phyloP scores from a whole-genome alignment of 1,140 invertebrate species.

The Oedothorax gibbosus region DNA sequence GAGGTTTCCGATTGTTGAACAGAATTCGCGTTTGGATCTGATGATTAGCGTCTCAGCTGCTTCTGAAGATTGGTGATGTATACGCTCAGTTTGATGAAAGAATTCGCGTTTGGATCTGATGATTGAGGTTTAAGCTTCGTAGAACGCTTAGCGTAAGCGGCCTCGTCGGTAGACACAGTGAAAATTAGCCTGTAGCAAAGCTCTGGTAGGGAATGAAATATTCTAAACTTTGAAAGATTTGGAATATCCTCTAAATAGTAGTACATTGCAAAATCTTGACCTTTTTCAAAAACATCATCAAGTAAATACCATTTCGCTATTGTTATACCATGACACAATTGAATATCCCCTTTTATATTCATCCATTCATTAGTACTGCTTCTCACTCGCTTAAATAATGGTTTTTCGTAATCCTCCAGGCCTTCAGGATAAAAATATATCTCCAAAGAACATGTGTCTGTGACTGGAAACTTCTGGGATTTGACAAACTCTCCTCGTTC shows the following conservation, averaged over 20 bases:
- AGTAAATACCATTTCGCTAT: neutral
- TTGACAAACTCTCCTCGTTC: neutral
- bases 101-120: too few relatives aligned
- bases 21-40: too few relatives aligned
- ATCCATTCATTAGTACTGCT: neutral
- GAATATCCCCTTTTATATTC: neutral
- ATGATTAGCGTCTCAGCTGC: neutral
- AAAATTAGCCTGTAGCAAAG: neutral
- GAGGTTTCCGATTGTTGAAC: too few relatives aligned
- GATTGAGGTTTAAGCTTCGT: neutral
- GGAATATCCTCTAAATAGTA: neutral
- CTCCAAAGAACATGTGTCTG: neutral
- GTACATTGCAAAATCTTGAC: neutral
- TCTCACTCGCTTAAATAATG: neutral
- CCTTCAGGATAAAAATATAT: constrained; percentile 2
- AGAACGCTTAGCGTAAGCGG: too few relatives aligned
- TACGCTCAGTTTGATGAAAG: too few relatives aligned
- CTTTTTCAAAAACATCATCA: neutral
- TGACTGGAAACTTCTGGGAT: neutral
- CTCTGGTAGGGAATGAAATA: neutral
- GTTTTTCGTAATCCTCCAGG: neutral
- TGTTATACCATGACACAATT: neutral
- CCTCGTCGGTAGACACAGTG: neutral
- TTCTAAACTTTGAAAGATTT: neutral
- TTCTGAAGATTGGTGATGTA: too few relatives aligned